These are phyloP conservation scores for Trichonephila clavata DNA, from an alignment of 1,140 invertebrate genomes.

Conservation along the genomic window DNA sequence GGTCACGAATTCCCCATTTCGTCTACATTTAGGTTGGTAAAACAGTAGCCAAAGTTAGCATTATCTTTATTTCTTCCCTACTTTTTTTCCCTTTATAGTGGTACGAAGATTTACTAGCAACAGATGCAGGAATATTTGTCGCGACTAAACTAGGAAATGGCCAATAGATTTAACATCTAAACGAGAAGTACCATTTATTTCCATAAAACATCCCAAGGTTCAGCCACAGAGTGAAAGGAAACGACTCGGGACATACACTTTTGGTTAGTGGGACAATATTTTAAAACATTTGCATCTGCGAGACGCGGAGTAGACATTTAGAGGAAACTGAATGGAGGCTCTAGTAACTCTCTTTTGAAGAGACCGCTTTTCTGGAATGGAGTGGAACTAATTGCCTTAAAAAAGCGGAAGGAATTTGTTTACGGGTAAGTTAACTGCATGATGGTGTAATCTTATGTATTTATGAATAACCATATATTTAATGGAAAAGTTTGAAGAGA, in stretches of 20 bases:
- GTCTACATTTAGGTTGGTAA: not conserved
- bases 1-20: not conserved
- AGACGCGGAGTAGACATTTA: not conserved
- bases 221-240: not conserved
- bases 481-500: no score
- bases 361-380: conserved; percentile 26
- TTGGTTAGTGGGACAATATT: conserved; percentile 26
- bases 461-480: no score
- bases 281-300: conserved; percentile 25
- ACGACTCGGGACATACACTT: not conserved
- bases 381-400: not conserved
- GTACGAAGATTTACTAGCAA: conserved; percentile 47
- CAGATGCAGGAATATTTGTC: conserved; percentile 57
- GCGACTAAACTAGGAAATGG: conserved; percentile 49
- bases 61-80: not conserved
- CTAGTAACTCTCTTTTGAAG: not conserved
- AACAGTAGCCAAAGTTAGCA: not conserved
- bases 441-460: not conserved
- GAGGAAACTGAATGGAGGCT: not conserved
- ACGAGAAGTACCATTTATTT: conserved; percentile 69
- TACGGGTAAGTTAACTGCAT: not conserved
- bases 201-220: not conserved
- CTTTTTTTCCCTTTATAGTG: conserved; percentile 19
- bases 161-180: conserved; percentile 41
- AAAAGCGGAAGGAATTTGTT: not conserved